These are phyloP conservation scores for Myiozetetes cayanensis DNA, from an alignment of 2,113 vertebrate species.

Conservation along the genomic window DNA sequence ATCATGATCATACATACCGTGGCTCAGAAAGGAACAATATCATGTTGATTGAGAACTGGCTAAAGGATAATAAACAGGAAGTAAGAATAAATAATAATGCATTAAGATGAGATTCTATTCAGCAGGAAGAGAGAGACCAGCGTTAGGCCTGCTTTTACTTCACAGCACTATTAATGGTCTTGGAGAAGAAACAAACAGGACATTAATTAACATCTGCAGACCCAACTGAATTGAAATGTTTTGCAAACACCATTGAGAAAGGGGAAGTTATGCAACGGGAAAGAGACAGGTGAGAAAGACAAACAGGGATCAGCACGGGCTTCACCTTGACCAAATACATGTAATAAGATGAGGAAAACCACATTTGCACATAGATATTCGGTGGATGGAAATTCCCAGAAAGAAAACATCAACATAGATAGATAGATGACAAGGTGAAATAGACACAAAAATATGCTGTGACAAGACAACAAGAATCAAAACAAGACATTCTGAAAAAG, in stretches of 20 bases:
- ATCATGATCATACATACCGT: neutral
- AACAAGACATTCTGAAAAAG: neutral
- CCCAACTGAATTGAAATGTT: slow-evolving; percentile 5
- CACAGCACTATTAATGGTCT: slow-evolving; percentile 13
- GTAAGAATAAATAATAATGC: slow-evolving; percentile 20
- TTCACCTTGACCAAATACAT: neutral
- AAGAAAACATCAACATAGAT: neutral
- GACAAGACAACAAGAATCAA: neutral
- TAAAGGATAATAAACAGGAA: slow-evolving; percentile 15
- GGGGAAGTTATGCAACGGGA: neutral
- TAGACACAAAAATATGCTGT: neutral
- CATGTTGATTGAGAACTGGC: slow-evolving; percentile 6
- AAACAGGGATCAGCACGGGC: neutral
- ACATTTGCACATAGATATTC: neutral
- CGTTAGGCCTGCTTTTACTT: neutral
- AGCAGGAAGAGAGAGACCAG: neutral
- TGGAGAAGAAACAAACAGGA: slow-evolving; percentile 9
- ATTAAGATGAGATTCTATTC: neutral
- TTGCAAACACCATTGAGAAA: neutral
- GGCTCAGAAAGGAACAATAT: neutral
- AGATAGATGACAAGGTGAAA: neutral
- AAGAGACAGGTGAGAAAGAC: neutral
- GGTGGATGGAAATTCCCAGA: neutral
- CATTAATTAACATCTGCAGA: slow-evolving; percentile 15
- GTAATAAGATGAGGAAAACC: neutral